These are phyloP conservation scores for Eurystomus glaucurus DNA, from an alignment of 2,797 vertebrate species.

Conservation along the genomic window DNA sequence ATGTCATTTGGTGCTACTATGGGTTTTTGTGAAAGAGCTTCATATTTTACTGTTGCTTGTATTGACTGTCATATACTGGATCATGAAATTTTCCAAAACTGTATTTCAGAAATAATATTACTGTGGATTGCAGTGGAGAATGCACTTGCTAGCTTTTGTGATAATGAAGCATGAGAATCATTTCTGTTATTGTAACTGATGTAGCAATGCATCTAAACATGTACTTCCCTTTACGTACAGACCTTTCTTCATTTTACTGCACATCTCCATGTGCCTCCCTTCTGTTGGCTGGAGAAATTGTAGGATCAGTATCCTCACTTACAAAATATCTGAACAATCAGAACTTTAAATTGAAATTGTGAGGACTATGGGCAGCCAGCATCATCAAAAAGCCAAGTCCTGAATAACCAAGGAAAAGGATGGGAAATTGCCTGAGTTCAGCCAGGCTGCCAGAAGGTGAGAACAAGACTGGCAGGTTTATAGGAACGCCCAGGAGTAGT, in stretches of 20 bases:
- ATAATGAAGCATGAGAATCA: not conserved
- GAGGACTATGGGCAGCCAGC: not conserved
- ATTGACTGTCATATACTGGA: not conserved
- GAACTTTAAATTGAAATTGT: not conserved
- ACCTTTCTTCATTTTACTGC: not conserved
- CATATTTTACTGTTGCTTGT: conserved; percentile 10
- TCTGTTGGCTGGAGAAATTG: not conserved
- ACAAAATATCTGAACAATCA: not conserved
- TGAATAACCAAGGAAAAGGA: not conserved
- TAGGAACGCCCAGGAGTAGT: not conserved
- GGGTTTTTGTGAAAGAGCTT: conserved; percentile 6
- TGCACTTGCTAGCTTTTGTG: not conserved
- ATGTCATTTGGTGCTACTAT: not conserved
- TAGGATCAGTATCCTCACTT: not conserved
- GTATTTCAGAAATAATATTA: not conserved
- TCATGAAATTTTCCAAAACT: not conserved
- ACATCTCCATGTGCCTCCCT: accelerated
- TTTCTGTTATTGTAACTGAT: not conserved
- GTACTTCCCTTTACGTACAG: not conserved
- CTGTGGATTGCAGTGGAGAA: not conserved
- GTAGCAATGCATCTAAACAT: not conserved
- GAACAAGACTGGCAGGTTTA: not conserved
- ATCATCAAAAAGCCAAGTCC: not conserved
- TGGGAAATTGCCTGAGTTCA: not conserved
- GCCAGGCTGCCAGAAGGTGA: not conserved